phyloP scores from a whole-genome alignment of 2,797 vertebrate genomes.

The Xiphophorus birchmanni region DNA sequence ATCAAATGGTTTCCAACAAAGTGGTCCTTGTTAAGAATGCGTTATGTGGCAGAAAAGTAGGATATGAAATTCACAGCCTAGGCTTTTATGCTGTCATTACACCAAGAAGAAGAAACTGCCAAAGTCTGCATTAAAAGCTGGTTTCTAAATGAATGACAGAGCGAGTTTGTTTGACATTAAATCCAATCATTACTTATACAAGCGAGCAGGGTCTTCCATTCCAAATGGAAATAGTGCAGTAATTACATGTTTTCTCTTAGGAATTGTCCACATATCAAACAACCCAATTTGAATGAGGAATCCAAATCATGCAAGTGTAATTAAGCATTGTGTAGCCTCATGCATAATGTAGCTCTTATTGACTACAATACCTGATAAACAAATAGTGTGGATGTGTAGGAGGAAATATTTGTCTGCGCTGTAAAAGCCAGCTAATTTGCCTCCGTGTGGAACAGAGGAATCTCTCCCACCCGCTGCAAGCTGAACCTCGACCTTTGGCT shows the following conservation, averaged over 20 bases:
- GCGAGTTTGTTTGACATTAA: slow-evolving; percentile 52
- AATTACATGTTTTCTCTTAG: slow-evolving; percentile 70
- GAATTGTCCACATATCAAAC: slow-evolving; percentile 66
- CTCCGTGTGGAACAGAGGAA: slow-evolving; percentile 45
- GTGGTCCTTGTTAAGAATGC: slow-evolving; percentile 50
- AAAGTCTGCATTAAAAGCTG: slow-evolving; percentile 37
- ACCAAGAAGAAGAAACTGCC: slow-evolving; percentile 43
- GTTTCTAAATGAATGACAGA: slow-evolving; percentile 25
- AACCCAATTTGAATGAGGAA: slow-evolving; percentile 69
- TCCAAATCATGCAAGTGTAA: slow-evolving; percentile 71
- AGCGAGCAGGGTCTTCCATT: slow-evolving; percentile 50
- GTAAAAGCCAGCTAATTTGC: slow-evolving; percentile 50
- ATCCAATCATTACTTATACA: slow-evolving; percentile 38
- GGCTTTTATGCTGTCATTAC: slow-evolving; percentile 59
- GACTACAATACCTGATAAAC: slow-evolving; percentile 75
- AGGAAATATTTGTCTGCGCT: slow-evolving; percentile 46
- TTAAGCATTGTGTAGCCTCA: slow-evolving; percentile 71
- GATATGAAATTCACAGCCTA: slow-evolving; percentile 61
- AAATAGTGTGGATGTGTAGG: slow-evolving; percentile 54
- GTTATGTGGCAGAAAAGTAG: slow-evolving; percentile 66
- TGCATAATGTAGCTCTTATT: slow-evolving; percentile 70
- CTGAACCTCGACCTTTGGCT: slow-evolving; percentile 71
- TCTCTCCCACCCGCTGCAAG: slow-evolving; percentile 47
- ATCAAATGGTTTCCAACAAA: slow-evolving; percentile 66
- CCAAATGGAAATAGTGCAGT: slow-evolving; percentile 67